Base-by-base conservation (phyloP, 2,113 vertebrate genomes). In the Trinectes maculatus region DNA sequence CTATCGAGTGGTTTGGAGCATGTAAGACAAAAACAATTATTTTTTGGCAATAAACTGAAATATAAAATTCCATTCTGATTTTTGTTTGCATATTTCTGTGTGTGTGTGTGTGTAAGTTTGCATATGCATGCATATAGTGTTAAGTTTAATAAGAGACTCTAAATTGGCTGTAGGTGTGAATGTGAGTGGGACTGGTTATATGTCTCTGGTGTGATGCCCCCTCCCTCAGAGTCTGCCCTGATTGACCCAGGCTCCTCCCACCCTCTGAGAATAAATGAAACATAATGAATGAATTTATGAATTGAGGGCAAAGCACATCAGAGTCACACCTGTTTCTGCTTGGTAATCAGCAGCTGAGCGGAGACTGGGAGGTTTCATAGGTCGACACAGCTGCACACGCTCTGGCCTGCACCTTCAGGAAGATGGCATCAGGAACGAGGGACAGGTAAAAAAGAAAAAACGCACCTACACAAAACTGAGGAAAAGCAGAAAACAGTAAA, bases 291-390 rank as follows among this genome's bases (percentile, higher is more conserved):
- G n/a, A n/a, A n/a, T n/a, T n/a, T n/a, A n/a, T n/a, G 3, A 24
- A 6, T 44, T 24, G 7, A 8, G 11, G n/a, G 29, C 0, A 31
- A 31, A 21, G 0, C 5, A 43, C 22, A 47, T 55, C 18, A 55
- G 24, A 68, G 21, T 49, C 74, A 40, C 77, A 84, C 68, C 85
- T 88, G 87, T 42, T 55, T 26, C 51, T 74, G 22, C 53, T 86
- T 79, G 63, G 40, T 33, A 85, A 90, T 90, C 85, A 85, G 64
- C 22, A 4, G 54, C 9, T 34, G 26, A 28, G 16, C 9, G 19
- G 6, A 3, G 12, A 24, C 19, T 11, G 65, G 12, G 53, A 33
- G 51, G 12, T 12, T 59, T 49, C 28, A 44, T 44, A 49, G 53
- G 60, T 22, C 13, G 42, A 36, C 13, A 22, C 7, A 12, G 13